These are phyloP conservation scores for Zaprionus gabonicus DNA, from an alignment of 1,140 invertebrate species.

Conservation along the genomic window DNA sequence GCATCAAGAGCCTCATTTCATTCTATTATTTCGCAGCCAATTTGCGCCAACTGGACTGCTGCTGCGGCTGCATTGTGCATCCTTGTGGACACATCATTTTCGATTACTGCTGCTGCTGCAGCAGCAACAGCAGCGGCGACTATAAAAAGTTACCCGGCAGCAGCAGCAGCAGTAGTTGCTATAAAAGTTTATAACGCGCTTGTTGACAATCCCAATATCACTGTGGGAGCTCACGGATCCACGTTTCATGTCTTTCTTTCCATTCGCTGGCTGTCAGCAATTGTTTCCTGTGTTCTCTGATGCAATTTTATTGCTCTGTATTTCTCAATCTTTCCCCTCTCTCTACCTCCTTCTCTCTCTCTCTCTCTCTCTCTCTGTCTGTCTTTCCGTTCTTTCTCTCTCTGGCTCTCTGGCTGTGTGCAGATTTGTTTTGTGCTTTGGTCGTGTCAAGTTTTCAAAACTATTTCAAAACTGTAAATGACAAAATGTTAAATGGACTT, in stretches of 20 bases:
- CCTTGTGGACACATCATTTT: constrained; percentile 76
- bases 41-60: constrained; percentile 53
- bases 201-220: constrained; percentile 79
- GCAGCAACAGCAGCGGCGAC: constrained; percentile 11
- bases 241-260: constrained; percentile 22
- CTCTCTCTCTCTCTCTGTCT: constrained; percentile 4
- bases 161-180: constrained; percentile 30
- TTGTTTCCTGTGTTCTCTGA: constrained; percentile 65
- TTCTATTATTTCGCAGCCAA: constrained; percentile 81
- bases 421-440: constrained; percentile 64
- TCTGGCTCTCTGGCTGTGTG: constrained; percentile 9
- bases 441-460: constrained; percentile 81
- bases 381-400: background rate
- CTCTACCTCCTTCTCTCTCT: background rate
- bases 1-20: constrained; percentile 83
- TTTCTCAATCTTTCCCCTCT: constrained; percentile 1
- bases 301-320: constrained; percentile 68
- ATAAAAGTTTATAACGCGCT: constrained; percentile 81
- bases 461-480: constrained; percentile 84
- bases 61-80: constrained; percentile 13
- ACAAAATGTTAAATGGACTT: constrained; percentile 84
- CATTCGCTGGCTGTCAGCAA: constrained; percentile 57
- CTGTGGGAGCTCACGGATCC: constrained; percentile 36
- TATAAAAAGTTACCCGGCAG: constrained; percentile 53
- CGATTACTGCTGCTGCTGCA: constrained; percentile 49